Base-by-base conservation (phyloP, 2,797 vertebrate genomes). In the Pogonophryne albipinna region DNA sequence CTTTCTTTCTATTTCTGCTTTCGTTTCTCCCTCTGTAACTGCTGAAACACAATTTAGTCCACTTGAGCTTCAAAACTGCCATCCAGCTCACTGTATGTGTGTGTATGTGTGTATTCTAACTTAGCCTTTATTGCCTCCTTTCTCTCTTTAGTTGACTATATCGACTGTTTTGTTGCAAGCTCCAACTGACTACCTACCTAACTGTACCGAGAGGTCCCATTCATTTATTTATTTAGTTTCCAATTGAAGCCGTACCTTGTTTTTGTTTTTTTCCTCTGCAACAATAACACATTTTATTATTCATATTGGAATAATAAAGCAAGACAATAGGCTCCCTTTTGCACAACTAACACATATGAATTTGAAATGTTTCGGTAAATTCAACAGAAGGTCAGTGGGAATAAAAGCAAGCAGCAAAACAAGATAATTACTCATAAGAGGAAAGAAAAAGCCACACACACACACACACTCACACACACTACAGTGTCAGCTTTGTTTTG, bases 11-110 rank as follows among this genome's bases (percentile, higher is more conserved):
- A 6, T 45, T 16, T 41, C n/a, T 8, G 31, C 31, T 16, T 56
- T 6, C n/a, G 19, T 12, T 2, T 38, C 34, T 34, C 8, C 23
- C n/a, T 19, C 34, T 41, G 0, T 52, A 60, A 70, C 46, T 67
- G 45, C 83, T 73, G 79, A 59, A 51, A 50, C 66, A 80, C 69
- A 38, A 75, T 88, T 82, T 80, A 73, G 77, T 74, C 68, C 82
- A 76, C 65, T 80, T 80, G 77, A 62, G 44, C 38, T 51, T 62
- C 59, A 66, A 51, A 79, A 52, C 50, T 80, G 77, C 76, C 79
- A 82, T 74, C 76, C 58, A 51, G 53, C 71, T 84, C 61, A 23
- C 64, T 78, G 58, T 65, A n/a, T 74, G 19, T 57, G 51, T 38
- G 1, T 38, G 2, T 49, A 12, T 67, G 49, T 53, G 47, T 34